These are phyloP conservation scores for Aporophyla nigra DNA, from an alignment of 2,888 invertebrate species.

Conservation along the genomic window DNA sequence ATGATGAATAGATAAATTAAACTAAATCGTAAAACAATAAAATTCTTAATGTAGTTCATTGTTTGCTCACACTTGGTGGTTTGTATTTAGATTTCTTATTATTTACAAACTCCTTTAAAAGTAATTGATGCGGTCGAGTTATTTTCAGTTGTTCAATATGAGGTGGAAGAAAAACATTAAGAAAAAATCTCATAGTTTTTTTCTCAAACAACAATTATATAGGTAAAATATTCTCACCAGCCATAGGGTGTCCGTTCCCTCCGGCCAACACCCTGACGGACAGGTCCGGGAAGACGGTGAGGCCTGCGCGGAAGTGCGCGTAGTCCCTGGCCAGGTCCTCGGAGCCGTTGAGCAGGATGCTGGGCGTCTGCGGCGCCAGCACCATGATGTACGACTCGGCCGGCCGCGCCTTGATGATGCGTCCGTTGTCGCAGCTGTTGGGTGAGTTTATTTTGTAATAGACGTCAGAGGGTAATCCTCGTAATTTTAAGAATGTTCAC, in stretches of 20 bases:
- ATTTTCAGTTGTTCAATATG: not conserved
- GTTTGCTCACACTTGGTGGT: too few species aligned
- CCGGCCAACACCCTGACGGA: conserved; percentile 92
- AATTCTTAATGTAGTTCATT: too few species aligned
- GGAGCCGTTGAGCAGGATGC: conserved; percentile 95
- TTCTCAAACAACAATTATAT: too few species aligned
- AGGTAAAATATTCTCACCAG: conserved; percentile 49
- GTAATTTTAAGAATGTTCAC: too few species aligned
- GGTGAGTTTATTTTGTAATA: too few species aligned
- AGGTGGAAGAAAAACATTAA: not conserved
- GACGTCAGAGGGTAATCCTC: too few species aligned
- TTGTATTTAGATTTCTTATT: too few species aligned
- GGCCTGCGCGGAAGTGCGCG: conserved; percentile 96
- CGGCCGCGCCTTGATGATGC: conserved; percentile 93
- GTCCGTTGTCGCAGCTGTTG: conserved; percentile 94
- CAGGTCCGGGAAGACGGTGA: conserved; percentile 96
- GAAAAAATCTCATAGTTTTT: too few species aligned
- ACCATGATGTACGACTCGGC: conserved; percentile 97
- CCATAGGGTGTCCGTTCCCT: conserved; percentile 64
- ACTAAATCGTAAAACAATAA: too few species aligned
- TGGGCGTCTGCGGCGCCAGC: conserved; percentile 95
- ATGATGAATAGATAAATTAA: too few species aligned
- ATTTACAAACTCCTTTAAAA: too few species aligned
- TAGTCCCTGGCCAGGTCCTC: conserved; percentile 96
- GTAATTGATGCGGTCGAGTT: not conserved